Base-by-base conservation (phyloP, 53 echinoderm and acorn worm species). In the Stichopus horrens region DNA sequence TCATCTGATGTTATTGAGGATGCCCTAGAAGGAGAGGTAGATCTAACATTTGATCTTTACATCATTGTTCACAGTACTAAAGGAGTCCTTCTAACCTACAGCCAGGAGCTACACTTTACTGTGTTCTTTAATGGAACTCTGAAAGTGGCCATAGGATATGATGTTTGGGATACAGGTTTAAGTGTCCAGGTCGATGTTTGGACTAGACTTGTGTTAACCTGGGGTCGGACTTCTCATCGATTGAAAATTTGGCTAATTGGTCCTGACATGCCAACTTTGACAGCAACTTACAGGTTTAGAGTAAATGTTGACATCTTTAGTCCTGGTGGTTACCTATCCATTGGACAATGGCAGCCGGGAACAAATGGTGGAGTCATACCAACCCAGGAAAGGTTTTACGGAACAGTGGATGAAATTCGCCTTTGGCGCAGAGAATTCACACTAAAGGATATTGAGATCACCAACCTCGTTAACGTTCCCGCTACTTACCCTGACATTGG, bases 321-420 rank as follows among this genome's bases (percentile, higher is more conserved):
- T 21, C 89, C 91, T 54, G 90, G 91, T 54, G 90, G 94, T 67
- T 90, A 92, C 77, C 60, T 96, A 19, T 91, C 91, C 6, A 73
- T 96, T 76, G 96, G 96, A 68, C 88, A 71, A 71, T 93, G 94
- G 94, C 94, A 93, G 76, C 94, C 96, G 59, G 90, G 93, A 58
- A 85, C 89, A 19, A 65, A 87, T 52, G 91, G 89, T n/a, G 75
- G 58, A 53, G 52, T 78, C 9, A 54, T 89, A 7, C 93, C 93
- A 21, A 80, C 83, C 18, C 88, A 83, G 8, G 80, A 67, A 11
- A 78, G 79, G 7, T 92, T 96, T 79, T 75, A 74, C 16, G 94
- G 96, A 57, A 73, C 60, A 23, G 88, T 96, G 57, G 96, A 96
- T 87, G 96, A 94, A 75, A 73, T 96, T 9, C 85, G 92, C 55